Base-by-base conservation (phyloP, 2,888 invertebrate species). In the Archips crataeganus region DNA sequence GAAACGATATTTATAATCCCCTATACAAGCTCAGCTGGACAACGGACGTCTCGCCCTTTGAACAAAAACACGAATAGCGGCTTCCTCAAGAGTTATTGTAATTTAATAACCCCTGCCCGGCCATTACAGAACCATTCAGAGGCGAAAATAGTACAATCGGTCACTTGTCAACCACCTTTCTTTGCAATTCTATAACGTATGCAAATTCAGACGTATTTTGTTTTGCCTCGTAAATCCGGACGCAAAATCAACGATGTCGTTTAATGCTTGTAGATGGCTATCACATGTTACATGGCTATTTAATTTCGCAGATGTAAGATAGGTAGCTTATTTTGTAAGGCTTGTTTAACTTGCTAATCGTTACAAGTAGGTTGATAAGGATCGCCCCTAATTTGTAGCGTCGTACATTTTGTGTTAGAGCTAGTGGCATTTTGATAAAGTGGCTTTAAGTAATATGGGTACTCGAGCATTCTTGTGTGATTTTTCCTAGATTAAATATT, bases 341-440 rank as follows among this genome's bases (percentile, higher is more conserved):
- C 85, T 84, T 93, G 90, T 92, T 93, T 91, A 91, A 93, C 92
- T 92, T 92, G 92, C 86, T 91, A 90, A 92, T 89, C 83, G 88
- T 77, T 84, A 85, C 88, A 86, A 85, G 89, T 90, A 89, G 89
- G 87, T 77, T 82, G 92, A 92, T 93, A 90, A 85, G 76, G 70
- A 74, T 79, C 79, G 79, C 88, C 88, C 87, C 79, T 81, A 84
- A 80, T 83, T 54, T 67, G 45, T n/a, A 36, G n/a, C 57, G 23
- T 47, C 51, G 47, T 63, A 36, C 23, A 10, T 57, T 57, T 57
- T 32, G 32, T 57, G 49, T n/a, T 9, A 54, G 23, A 54, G 23
- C 57, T 10, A 10, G 57, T 57, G 11, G 11, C 57, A 57, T 11
- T 32, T 32, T 11, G 11, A 57, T 57, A 23, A 0, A 57, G 57